phyloP scores from a whole-genome alignment of 2,113 vertebrate species.

The Calidris pygmaea region DNA sequence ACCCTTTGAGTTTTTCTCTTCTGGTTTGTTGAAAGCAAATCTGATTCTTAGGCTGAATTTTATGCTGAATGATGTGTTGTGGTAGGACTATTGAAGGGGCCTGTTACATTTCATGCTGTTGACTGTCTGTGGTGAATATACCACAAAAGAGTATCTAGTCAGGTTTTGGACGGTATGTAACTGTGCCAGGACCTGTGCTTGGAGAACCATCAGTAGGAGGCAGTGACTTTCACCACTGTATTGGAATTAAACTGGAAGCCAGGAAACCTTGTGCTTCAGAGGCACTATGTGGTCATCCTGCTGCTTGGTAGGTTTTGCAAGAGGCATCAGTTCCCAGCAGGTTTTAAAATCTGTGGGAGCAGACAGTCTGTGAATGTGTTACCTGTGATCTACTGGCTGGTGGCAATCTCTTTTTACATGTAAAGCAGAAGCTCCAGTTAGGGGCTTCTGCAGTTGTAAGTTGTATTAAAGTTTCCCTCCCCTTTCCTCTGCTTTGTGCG shows the following conservation, averaged over 20 bases:
- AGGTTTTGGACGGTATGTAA: not conserved
- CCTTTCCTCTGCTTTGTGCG: not conserved
- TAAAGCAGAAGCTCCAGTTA: not conserved
- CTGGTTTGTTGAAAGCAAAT: not conserved
- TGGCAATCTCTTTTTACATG: not conserved
- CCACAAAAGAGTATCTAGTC: not conserved
- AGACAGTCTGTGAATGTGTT: too few relatives aligned
- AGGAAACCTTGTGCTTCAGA: not conserved
- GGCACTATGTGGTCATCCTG: not conserved
- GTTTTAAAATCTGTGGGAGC: not conserved
- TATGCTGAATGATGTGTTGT: not conserved
- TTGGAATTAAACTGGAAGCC: not conserved
- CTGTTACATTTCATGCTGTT: not conserved
- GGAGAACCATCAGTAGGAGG: not conserved
- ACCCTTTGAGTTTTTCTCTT: not conserved
- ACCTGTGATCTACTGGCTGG: not conserved
- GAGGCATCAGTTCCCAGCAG: not conserved
- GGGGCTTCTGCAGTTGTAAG: not conserved
- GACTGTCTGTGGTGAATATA: not conserved
- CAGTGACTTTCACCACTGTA: not conserved
- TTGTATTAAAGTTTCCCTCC: not conserved
- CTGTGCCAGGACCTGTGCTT: not conserved
- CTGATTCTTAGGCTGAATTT: not conserved
- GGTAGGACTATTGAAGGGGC: not conserved
- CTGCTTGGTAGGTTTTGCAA: not conserved